These are phyloP conservation scores for Vulpes ferrilata DNA, from an alignment of 2,113 vertebrate genomes.

Conservation along the genomic window DNA sequence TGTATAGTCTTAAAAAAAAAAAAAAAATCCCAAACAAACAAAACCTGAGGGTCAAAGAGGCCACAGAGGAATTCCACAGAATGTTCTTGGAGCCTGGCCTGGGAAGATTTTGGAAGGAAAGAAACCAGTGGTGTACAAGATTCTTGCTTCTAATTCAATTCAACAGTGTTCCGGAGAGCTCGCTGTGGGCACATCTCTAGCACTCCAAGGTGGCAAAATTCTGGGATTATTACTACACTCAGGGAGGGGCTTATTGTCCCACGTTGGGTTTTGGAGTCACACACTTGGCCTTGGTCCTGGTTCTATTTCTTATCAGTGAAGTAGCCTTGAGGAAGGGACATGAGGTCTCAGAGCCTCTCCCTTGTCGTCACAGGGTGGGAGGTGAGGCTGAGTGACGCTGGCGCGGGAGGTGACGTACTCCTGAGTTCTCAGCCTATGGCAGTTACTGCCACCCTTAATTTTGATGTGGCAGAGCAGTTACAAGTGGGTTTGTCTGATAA, in stretches of 20 bases:
- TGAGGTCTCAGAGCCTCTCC: neutral
- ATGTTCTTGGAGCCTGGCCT: neutral
- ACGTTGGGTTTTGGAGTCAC: neutral
- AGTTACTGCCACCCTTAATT: neutral
- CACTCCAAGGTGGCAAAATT: neutral
- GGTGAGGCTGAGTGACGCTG: neutral
- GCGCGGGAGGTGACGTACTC: too few species aligned
- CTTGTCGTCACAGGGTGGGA: neutral
- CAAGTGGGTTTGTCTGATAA: neutral
- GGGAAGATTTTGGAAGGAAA: neutral
- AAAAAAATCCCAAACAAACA: neutral
- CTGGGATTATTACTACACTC: neutral
- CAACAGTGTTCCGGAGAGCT: neutral
- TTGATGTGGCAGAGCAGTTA: neutral
- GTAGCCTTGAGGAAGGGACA: neutral
- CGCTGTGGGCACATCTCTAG: neutral
- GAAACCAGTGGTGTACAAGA: neutral
- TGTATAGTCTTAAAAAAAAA: neutral
- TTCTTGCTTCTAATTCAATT: neutral
- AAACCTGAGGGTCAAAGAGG: neutral
- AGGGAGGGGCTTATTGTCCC: neutral
- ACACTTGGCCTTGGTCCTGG: neutral
- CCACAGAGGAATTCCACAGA: neutral
- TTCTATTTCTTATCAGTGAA: neutral
- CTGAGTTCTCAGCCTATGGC: neutral